Base-by-base conservation (phyloP, 64 coral and sea anemone genomes). In the Stichodactyla helianthus region DNA sequence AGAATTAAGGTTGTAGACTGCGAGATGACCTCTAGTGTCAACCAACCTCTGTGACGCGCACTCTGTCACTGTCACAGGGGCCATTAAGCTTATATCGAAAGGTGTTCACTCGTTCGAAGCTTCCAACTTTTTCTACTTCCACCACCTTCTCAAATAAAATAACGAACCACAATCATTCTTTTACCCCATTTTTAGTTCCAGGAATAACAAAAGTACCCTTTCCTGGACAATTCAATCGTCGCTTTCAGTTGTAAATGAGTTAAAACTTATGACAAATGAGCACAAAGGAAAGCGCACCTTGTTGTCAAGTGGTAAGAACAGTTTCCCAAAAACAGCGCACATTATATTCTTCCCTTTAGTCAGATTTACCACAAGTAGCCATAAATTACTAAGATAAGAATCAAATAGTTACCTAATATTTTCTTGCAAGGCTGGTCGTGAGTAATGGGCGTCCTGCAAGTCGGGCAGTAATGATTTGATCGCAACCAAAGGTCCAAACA, bases 401-500 rank as follows among this genome's bases (percentile, higher is more conserved):
- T 20, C 4, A 44, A 44, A n/a, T 17, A 81, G 87, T 92, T 82
- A 99, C 97, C 97, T 62, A 99, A 84, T 64, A 99, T 94, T 89
- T 99, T 99, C 88, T 94, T 95, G 78, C 90, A 94, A 19, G 97
- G 97, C 51, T 92, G 79, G 6, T 99, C 97, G 55, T 91, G 28
- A 16, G 89, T 99, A 19, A 99, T 99, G 55, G 93, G 86, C 28
- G 93, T 94, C 53, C 97, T 91, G 88, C 97, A 99, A 5, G 97
- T 99, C 70, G 97, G 97, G 28, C 97, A 99, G 19, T 86, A 94
- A 52, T 74, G 86, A 52, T 99, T 94, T 2, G 90, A 79, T 10
- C 91, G 97, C 51, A 99, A 86, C 97, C 97, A 99, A 31, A 93
- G 78, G 59, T 99, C 93, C 89, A 99, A 82, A 82, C 97, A 99